These are phyloP conservation scores for Macroteleia sp. DNA, from an alignment of 2,888 invertebrate genomes.

Conservation along the genomic window DNA sequence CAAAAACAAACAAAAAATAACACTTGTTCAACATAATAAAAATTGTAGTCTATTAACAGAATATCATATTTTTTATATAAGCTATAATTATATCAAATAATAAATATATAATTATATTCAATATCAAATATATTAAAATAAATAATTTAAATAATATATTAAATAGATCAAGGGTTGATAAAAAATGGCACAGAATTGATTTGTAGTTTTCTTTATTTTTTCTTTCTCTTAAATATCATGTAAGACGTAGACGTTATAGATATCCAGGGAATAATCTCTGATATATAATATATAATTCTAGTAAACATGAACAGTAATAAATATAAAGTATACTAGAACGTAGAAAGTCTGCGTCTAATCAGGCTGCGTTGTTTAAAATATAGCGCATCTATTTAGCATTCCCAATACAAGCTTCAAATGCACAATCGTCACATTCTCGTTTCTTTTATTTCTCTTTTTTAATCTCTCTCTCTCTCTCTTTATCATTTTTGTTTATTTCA, in stretches of 20 bases:
- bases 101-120: no score
- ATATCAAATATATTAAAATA: no score
- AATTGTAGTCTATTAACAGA: no score
- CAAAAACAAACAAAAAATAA: no score
- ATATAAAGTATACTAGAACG: slow-evolving; percentile 82
- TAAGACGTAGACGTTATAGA: slow-evolving; percentile 78
- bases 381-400: slow-evolving; percentile 79
- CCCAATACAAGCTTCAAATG: slow-evolving; percentile 75
- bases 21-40: no score
- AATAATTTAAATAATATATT: no score
- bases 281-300: slow-evolving; percentile 81
- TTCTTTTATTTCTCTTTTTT: slow-evolving; percentile 10
- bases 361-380: slow-evolving; percentile 81
- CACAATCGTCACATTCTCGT: slow-evolving; percentile 58
- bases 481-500: slow-evolving; percentile 52
- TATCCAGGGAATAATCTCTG: slow-evolving; percentile 82
- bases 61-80: no score
- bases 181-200: slow-evolving; percentile 45
- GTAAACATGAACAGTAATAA: slow-evolving; percentile 84
- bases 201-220: slow-evolving; percentile 76
- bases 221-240: slow-evolving; percentile 53
- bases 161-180: slow-evolving; percentile 1
- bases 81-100: no score
- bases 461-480: background rate
- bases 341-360: slow-evolving; percentile 82